Conservation (phyloP, 2,888 invertebrate genomes). For the Galerucella calmariensis region DNA sequence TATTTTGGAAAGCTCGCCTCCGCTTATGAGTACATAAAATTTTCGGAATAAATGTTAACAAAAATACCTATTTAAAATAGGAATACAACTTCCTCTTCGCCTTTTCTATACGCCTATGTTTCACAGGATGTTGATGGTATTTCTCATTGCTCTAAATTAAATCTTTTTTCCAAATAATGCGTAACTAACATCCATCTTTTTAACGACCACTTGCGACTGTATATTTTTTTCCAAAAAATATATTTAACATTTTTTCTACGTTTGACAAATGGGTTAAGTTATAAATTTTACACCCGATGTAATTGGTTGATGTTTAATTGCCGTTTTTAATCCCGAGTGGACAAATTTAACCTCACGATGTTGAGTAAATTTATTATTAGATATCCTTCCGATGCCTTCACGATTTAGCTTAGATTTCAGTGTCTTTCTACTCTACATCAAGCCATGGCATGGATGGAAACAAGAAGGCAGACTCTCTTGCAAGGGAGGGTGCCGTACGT, state of each 20-base stretch:
- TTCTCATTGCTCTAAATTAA: conserved; percentile 30
- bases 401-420: too few relatives aligned
- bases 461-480: too few relatives aligned
- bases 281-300: conserved; percentile 34
- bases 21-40: not conserved
- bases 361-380: not conserved
- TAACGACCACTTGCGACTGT: conserved; percentile 28
- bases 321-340: conserved; percentile 5
- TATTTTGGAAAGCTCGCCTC: not conserved
- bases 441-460: too few relatives aligned
- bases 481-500: too few relatives aligned
- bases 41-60: not conserved
- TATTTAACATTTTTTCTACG: conserved; percentile 25
- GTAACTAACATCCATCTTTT: conserved; percentile 40
- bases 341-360: not conserved
- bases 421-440: too few relatives aligned
- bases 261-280: conserved; percentile 34
- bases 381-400: too few relatives aligned
- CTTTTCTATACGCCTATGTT: conserved; percentile 28
- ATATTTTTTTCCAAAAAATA: conserved; percentile 21
- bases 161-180: conserved; percentile 41
- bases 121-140: conserved; percentile 40
- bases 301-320: conserved; percentile 26
- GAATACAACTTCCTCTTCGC: conserved; percentile 7
- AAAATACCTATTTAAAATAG: not conserved